phyloP scores from a whole-genome alignment of 2,888 invertebrate genomes.

The Drosophila eohydei region DNA sequence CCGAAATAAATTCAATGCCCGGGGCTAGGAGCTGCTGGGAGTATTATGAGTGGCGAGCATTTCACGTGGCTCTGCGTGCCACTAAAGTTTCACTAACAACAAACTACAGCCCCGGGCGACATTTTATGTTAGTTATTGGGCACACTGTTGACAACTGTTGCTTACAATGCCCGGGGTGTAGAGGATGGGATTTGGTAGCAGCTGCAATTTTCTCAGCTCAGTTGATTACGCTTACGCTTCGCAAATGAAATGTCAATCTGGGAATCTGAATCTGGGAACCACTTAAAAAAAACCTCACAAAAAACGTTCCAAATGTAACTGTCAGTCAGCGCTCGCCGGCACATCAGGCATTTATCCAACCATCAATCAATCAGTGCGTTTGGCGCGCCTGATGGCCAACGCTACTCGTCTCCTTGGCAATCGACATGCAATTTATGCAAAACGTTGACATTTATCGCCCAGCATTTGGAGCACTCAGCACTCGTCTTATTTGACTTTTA shows the following conservation, averaged over 20 bases:
- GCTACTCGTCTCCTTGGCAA: conserved; percentile 29
- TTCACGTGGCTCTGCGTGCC: conserved; percentile 26
- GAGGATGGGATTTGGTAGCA: conserved; percentile 1
- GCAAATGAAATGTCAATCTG: conserved; percentile 59
- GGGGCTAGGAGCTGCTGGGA: neutral
- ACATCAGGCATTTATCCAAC: conserved; percentile 31
- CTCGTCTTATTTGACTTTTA: conserved; percentile 49
- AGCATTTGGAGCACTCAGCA: conserved; percentile 43
- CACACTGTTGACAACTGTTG: conserved; percentile 55
- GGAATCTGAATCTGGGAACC: conserved; percentile 23
- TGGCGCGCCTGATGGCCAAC: conserved; percentile 24
- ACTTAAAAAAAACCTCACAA: conserved; percentile 39
- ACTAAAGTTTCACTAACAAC: conserved; percentile 48
- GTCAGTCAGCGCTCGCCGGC: conserved; percentile 19
- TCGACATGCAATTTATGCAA: conserved; percentile 76
- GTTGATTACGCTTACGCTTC: conserved; percentile 1
- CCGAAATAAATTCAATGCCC: conserved; percentile 55
- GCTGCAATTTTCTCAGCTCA: conserved; percentile 14
- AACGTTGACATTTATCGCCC: conserved; percentile 74
- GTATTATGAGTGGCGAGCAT: conserved; percentile 17
- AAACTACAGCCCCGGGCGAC: conserved; percentile 29
- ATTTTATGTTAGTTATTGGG: conserved; percentile 39
- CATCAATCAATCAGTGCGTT: conserved; percentile 62
- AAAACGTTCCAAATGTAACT: conserved; percentile 35
- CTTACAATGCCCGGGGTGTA: neutral